phyloP scores from a whole-genome alignment of 2,113 vertebrate genomes.

The Ploceus nigricollis region DNA sequence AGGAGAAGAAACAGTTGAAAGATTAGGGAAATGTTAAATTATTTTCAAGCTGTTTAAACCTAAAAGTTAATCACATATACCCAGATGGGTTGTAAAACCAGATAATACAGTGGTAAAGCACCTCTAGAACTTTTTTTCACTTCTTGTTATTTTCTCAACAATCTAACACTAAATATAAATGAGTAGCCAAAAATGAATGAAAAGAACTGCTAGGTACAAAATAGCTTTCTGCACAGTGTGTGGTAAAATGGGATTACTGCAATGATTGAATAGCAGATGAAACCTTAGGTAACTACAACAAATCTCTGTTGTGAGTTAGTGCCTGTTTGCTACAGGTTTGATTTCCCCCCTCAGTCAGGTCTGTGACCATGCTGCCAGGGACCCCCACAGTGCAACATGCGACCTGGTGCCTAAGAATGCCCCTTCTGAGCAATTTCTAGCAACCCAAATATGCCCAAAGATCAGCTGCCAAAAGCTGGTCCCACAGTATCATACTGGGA shows the following conservation, averaged over 20 bases:
- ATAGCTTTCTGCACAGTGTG: background rate
- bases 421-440: background rate
- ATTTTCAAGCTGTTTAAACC: background rate
- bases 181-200: background rate
- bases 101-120: background rate
- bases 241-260: background rate
- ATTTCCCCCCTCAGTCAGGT: background rate
- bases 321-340: background rate
- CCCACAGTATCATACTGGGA: background rate
- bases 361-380: accelerated
- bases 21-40: background rate
- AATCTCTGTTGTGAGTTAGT: background rate
- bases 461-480: background rate
- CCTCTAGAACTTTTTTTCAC: background rate
- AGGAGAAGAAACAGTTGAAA: background rate
- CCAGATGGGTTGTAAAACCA: background rate
- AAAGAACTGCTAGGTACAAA: background rate
- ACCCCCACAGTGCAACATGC: background rate
- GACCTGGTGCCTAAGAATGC: background rate
- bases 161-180: background rate
- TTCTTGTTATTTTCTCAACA: background rate
- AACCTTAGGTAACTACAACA: background rate
- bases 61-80: background rate
- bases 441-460: background rate
- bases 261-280: background rate